A percentile compares a stretch with the other conserved stretches of the same genome.
Conservation (phyloP, 2,113 vertebrate species). For the Gallinago media region DNA sequence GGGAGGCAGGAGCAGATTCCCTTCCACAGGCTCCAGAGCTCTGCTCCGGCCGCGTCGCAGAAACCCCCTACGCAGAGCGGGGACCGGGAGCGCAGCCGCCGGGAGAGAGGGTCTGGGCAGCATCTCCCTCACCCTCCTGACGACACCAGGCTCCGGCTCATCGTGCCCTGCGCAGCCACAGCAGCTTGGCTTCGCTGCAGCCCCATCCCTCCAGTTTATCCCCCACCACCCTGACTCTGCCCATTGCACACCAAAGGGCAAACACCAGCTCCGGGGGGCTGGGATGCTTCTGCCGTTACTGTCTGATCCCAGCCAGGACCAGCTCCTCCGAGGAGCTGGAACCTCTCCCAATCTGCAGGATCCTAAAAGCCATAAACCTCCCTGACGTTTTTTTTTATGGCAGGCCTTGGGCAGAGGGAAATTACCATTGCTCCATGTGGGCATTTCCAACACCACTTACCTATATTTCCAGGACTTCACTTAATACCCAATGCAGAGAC, state of each 20-base stretch:
- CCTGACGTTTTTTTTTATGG: neutral
- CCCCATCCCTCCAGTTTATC: neutral
- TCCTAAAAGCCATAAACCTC: conserved; percentile 3
- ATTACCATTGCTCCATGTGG: neutral
- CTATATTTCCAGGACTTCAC: neutral
- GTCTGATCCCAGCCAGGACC: neutral
- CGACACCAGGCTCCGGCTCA: neutral
- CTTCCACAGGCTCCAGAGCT: neutral
- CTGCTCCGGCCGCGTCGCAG: neutral
- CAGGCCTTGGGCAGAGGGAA: neutral
- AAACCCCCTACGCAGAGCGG: accelerated
- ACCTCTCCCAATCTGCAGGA: neutral
- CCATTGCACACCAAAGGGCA: neutral
- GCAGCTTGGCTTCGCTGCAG: neutral
- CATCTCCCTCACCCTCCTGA: neutral
- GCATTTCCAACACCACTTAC: neutral
- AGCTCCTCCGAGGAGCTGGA: neutral
- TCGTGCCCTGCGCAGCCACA: neutral
- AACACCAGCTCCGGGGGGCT: neutral
- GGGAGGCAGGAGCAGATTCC: accelerated
- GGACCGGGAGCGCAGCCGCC: neutral
- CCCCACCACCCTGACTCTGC: neutral
- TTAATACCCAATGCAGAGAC: neutral
- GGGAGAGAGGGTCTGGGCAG: neutral
- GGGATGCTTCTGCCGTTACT: neutral